phyloP scores from a whole-genome alignment of 2,888 invertebrate species.

The Plemyria rubiginata region DNA sequence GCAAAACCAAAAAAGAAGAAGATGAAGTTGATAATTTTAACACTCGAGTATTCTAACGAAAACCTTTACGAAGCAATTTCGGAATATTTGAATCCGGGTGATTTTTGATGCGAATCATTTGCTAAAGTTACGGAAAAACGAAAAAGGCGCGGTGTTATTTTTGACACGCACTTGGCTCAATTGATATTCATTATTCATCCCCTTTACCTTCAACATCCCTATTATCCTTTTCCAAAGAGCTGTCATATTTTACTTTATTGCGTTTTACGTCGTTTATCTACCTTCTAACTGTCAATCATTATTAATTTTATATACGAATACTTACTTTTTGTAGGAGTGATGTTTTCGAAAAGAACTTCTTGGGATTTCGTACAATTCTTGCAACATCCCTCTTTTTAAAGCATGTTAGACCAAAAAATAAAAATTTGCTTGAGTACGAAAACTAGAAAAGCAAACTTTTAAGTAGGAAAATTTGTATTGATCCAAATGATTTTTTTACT shows the following conservation, averaged over 20 bases:
- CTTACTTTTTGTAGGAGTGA: neutral
- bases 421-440: too few relatives aligned
- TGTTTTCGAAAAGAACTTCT: neutral
- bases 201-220: conserved; percentile 32
- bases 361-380: too few relatives aligned
- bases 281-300: conserved; percentile 31
- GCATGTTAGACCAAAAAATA: too few relatives aligned
- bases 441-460: too few relatives aligned
- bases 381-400: too few relatives aligned
- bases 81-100: conserved; percentile 5
- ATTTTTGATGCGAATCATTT: conserved; percentile 23
- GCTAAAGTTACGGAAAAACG: conserved; percentile 18
- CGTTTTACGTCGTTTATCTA: conserved; percentile 35
- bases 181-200: conserved; percentile 36
- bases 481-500: too few relatives aligned
- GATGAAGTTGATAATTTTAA: too few relatives aligned
- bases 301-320: conserved; percentile 5
- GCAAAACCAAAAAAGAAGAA: too few relatives aligned
- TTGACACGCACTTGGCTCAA: conserved; percentile 32
- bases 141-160: conserved; percentile 22
- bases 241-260: conserved; percentile 39
- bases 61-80: neutral
- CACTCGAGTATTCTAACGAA: neutral
- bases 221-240: conserved; percentile 42
- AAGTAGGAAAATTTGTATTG: too few relatives aligned